Evolutionary conservation across 1,140 invertebrate genomes (phyloP), one percentile per base, ranked within the genome.

Genomic region (Melanaphis sacchari): DNA sequence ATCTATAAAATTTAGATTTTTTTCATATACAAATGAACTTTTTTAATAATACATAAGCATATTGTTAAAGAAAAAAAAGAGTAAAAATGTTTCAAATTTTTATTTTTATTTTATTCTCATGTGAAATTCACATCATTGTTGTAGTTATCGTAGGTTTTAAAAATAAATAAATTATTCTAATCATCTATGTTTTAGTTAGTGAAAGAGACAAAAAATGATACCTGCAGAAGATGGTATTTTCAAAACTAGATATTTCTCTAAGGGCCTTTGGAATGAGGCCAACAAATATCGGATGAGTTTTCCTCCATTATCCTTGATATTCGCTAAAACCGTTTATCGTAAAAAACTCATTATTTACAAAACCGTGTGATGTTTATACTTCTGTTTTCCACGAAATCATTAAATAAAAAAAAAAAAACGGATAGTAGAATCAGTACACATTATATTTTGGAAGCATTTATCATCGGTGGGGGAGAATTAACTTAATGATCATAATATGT

Each of bases 261-360:
- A 41, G 89, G 89, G 40, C 89, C 38, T 59, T 59, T 59, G 89
- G 89, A 59, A 59, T 31, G 38, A n/a, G 31, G 52, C 89, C 89
- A 90, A 90, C 49, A 90, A 59, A 59, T 59, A 59, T 40, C 89
- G 89, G 52, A 59, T 26, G 38, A 9, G 38, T 66, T 90, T 59
- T 59, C 22, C 9, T 59, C 89, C 52, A 41, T 59, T 90, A 90
- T 38, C 89, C 38, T 59, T 40, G 38, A 41, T 90, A 90, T 90
- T 90, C 89, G 89, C 89, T 52, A 90, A 90, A 90, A 59, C 59
- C 52, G 89, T 90, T 59, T 90, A 90, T 90, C 52, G 89, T 66
- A 59, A 59, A 88, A 49, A 88, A 26, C 52, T 66, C 52, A 59
- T 90, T 90, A 90, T 90, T 90, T 90, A 90, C 24, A 90, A 41